A percentile compares a stretch with the other conserved stretches of the same genome.
phyloP scores from a whole-genome alignment of 2,113 vertebrate genomes.

The Alligator sinensis region DNA sequence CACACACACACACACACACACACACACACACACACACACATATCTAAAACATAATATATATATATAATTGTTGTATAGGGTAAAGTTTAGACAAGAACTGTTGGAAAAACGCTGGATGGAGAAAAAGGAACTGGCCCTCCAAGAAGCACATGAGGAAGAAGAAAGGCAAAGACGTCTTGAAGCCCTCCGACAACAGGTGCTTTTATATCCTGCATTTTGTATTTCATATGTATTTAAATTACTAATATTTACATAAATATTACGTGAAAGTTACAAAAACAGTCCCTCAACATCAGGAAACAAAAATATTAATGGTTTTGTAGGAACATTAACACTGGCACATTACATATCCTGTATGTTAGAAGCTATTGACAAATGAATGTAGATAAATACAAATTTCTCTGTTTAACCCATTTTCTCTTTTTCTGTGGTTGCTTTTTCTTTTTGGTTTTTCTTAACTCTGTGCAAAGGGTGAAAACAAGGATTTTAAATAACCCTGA shows the following conservation, averaged over 20 bases:
- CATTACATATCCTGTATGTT: not conserved
- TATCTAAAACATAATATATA: not conserved
- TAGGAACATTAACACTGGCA: not conserved
- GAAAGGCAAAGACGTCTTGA: slow-evolving; percentile 80
- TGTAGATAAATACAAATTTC: not conserved
- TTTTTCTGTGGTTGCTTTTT: not conserved
- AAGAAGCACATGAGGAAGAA: slow-evolving; percentile 74
- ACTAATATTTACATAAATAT: accelerated
- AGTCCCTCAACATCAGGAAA: not conserved
- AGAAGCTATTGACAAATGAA: not conserved
- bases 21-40: too few species aligned
- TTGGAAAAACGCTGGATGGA: slow-evolving; percentile 75
- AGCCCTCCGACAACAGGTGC: slow-evolving; percentile 88
- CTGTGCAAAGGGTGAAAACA: not conserved
- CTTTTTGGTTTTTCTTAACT: not conserved
- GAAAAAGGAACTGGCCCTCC: slow-evolving; percentile 74
- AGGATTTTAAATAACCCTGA: not conserved
- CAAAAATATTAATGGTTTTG: not conserved
- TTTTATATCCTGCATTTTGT: not conserved
- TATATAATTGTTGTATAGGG: slow-evolving; percentile 71
- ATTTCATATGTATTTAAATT: not conserved
- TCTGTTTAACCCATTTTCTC: not conserved
- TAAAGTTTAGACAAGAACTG: slow-evolving; percentile 82
- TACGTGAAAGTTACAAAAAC: accelerated
- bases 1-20: too few species aligned